Conservation (phyloP, 1,140 invertebrate species). For the Proales similis region DNA sequence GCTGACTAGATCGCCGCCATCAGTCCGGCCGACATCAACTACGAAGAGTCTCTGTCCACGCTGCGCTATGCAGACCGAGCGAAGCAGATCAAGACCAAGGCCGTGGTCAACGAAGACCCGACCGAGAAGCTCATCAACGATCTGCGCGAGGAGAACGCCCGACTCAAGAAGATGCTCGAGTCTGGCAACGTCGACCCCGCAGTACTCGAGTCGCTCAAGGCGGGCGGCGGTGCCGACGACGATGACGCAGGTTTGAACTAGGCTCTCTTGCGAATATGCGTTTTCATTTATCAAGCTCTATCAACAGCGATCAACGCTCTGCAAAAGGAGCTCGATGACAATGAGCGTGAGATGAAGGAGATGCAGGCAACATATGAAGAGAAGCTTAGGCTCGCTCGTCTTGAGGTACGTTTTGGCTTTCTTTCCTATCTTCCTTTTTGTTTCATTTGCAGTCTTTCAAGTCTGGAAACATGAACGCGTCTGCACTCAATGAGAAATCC, state of each 20-base stretch:
- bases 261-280: neutral
- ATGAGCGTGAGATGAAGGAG: constrained; percentile 57
- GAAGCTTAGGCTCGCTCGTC: constrained; percentile 50
- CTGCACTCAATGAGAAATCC: constrained; percentile 53
- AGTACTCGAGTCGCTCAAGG: constrained; percentile 42
- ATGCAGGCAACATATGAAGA: constrained; percentile 59
- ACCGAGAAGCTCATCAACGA: constrained; percentile 59
- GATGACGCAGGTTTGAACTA: neutral
- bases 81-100: constrained; percentile 59
- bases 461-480: constrained; percentile 39
- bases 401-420: constrained; percentile 38
- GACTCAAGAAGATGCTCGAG: constrained; percentile 48
- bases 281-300: neutral
- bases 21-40: constrained; percentile 63
- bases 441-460: neutral
- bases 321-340: constrained; percentile 55
- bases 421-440: neutral
- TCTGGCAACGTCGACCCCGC: constrained; percentile 44
- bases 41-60: constrained; percentile 62
- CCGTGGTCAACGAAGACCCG: constrained; percentile 59
- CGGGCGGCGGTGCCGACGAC: constrained; percentile 43
- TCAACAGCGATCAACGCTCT: constrained; percentile 47
- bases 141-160: constrained; percentile 50
- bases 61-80: constrained; percentile 60
- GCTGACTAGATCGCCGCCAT: constrained; percentile 59